A percentile compares a stretch with the other conserved stretches of the same genome.
Evolutionary conservation across 1,140 invertebrate genomes (phyloP).

Genomic region (Philopotamus ludificatus): DNA sequence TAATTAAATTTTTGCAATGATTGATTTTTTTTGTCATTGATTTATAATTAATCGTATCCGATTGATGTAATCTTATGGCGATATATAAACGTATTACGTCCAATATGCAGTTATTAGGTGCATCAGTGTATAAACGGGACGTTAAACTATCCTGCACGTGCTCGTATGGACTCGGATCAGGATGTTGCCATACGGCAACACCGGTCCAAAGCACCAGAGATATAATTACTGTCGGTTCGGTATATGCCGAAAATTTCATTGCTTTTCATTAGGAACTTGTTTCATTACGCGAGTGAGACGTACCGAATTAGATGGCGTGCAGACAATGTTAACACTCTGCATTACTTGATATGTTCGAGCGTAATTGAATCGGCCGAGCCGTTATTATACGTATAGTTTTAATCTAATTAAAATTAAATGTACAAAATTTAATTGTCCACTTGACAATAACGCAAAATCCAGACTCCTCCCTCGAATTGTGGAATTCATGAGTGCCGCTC

Average conservation of each 20-base stretch:
- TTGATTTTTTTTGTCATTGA: too few species aligned
- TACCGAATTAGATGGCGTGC: too few species aligned
- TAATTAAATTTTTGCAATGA: too few species aligned
- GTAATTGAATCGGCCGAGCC: too few species aligned
- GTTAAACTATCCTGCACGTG: constrained; percentile 11
- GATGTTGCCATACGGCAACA: neutral
- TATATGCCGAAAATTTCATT: constrained; percentile 30
- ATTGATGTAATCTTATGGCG: too few species aligned
- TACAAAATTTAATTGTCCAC: constrained; percentile 11
- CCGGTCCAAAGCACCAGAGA: constrained; percentile 1
- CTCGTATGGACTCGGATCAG: neutral
- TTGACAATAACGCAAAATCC: constrained; percentile 22
- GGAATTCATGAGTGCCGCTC: neutral
- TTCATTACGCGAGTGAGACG: constrained; percentile 15
- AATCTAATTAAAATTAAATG: too few species aligned
- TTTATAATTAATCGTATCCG: too few species aligned
- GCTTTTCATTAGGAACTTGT: constrained; percentile 36
- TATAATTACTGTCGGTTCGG: constrained; percentile 31
- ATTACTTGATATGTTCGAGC: too few species aligned
- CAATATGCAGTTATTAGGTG: too few species aligned
- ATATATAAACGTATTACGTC: too few species aligned
- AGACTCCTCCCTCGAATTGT: neutral
- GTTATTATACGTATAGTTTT: too few species aligned
- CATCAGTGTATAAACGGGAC: constrained; percentile 27
- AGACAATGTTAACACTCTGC: too few species aligned